A percentile compares a stretch with the other conserved stretches of the same genome.
These are phyloP conservation scores for Alethe diademata DNA, from an alignment of 2,113 vertebrate genomes.

Conservation along the genomic window DNA sequence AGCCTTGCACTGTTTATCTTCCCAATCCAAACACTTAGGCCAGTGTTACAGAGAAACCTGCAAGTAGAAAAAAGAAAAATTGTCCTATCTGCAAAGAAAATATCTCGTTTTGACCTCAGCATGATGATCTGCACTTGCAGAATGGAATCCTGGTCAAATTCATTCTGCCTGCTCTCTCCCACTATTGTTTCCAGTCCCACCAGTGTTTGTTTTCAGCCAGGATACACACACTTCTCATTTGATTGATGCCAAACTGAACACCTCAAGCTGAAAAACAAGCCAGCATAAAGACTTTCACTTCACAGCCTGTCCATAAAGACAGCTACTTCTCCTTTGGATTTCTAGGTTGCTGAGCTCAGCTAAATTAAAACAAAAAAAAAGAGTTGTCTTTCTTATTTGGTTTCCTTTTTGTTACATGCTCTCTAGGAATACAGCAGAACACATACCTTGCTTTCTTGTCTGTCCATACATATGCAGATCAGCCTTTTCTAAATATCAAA, in stretches of 20 bases:
- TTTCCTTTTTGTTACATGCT: background rate
- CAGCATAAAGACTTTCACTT: background rate
- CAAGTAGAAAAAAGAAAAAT: background rate
- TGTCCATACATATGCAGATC: background rate
- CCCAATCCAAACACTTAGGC: background rate
- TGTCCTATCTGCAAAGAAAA: background rate
- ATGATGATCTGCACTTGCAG: background rate
- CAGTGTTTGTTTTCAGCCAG: background rate
- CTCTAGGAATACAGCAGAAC: background rate
- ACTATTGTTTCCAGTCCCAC: background rate
- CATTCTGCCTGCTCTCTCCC: background rate
- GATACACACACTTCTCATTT: background rate
- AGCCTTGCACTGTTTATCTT: background rate
- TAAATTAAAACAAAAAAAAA: background rate
- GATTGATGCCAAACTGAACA: background rate
- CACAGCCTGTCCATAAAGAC: background rate
- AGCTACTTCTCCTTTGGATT: background rate
- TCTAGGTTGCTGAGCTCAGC: background rate
- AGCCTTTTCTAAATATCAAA: background rate
- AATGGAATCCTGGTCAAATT: background rate
- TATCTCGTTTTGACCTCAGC: background rate
- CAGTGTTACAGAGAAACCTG: background rate
- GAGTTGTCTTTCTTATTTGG: background rate
- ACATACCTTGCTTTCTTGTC: background rate
- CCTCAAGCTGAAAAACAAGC: background rate